Evolutionary conservation across 2,888 invertebrate species (phyloP).

Genomic region (Tiphia femorata): DNA sequence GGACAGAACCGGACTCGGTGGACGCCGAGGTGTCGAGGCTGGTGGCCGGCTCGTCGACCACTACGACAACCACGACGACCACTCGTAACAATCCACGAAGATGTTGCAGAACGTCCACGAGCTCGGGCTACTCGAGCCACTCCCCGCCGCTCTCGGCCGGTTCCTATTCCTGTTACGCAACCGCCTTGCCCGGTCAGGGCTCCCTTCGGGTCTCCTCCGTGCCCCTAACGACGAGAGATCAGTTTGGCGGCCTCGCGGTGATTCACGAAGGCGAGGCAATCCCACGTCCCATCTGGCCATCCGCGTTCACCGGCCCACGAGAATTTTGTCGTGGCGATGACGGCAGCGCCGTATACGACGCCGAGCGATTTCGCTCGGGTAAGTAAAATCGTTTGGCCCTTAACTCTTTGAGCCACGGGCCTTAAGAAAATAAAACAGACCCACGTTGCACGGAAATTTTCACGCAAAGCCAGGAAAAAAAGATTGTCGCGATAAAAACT

Average conservation of each 20-base stretch:
- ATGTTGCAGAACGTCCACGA: conserved; percentile 58
- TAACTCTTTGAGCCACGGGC: too few species aligned
- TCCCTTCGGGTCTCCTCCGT: conserved; percentile 21
- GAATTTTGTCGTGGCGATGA: conserved; percentile 31
- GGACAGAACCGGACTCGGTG: conserved; percentile 56
- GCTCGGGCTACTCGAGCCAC: conserved; percentile 61
- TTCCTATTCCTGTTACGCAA: conserved; percentile 48
- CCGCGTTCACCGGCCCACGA: conserved; percentile 22
- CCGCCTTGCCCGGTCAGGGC: conserved; percentile 30
- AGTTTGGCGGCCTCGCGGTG: conserved; percentile 46
- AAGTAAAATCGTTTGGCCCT: conserved; percentile 10
- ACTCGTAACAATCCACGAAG: conserved; percentile 44
- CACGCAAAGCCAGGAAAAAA: too few species aligned
- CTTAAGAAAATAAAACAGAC: too few species aligned
- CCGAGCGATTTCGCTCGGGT: conserved; percentile 8
- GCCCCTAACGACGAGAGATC: conserved; percentile 33
- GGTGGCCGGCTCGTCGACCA: conserved; percentile 36
- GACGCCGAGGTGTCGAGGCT: conserved; percentile 54
- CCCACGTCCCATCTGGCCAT: conserved; percentile 59
- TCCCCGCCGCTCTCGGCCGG: conserved; percentile 56
- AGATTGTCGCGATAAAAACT: too few species aligned
- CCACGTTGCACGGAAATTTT: too few species aligned
- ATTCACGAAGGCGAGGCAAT: conserved; percentile 59
- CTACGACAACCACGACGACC: conserved; percentile 25
- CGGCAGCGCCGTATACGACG: conserved; percentile 35